Evolutionary conservation across 1,140 invertebrate genomes (phyloP), one percentile per base, ranked within the genome.

Genomic region (Pachypsylla venusta): DNA sequence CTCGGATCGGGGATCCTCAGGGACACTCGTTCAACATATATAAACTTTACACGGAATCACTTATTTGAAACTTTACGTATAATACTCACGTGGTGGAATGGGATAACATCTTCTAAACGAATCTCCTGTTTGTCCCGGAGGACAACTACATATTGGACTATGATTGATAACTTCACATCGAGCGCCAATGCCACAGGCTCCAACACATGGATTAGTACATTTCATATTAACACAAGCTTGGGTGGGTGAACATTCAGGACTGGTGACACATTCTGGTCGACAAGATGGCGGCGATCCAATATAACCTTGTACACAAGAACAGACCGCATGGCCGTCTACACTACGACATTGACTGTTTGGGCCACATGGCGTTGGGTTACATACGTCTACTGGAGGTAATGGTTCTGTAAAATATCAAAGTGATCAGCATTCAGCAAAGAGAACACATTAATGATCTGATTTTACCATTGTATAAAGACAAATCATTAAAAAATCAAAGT

Each of bases 141-240:
- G 74, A 67, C 89, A 90, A 64, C 82, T 86, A 64, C 87, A 90
- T 53, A 87, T 87, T 12, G 87, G 85, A 57, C 83, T 87, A 64
- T 91, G 88, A 66, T 88, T 88, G 40, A 88, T 85, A 1, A 89
- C 86, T 74, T 88, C 82, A 69, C 88, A 93, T 28, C 84, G 76
- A 19, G 89, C 87, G 35, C 81, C 81, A n/a, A 82, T 67, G 1
- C 88, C 89, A 69, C 89, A 93, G 12, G 86, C 79, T 22, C 86
- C 85, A 3, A 81, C 71, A 68, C 89, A 93, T 3, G 89, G 88
- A 73, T 93, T 85, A 0, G 84, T 82, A 70, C 89, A 92, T 70
- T 88, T 89, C 64, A 85, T 81, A 67, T 87, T 86, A 1, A 90
- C 78, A 67, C 89, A 92, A 25, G 87, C 84, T 66, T 84, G 81